A percentile compares a stretch with the other conserved stretches of the same genome.
Conservation (phyloP, 2,797 vertebrate genomes). For the Oreonectes daqikongensis region DNA sequence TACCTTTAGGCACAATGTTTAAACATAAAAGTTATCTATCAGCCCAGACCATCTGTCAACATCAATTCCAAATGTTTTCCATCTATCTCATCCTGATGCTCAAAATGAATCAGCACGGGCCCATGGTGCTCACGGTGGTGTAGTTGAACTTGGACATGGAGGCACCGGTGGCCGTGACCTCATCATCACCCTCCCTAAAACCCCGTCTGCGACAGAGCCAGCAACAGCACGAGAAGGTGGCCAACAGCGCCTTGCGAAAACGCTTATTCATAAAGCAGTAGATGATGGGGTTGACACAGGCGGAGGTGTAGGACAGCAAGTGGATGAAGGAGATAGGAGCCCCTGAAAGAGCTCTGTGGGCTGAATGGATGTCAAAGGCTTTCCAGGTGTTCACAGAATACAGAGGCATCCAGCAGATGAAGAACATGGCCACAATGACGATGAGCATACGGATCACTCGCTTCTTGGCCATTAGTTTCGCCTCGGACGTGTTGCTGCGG, state of each 20-base stretch:
- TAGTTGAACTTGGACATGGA: slow-evolving; percentile 94
- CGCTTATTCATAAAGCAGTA: slow-evolving; percentile 99
- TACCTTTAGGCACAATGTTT: neutral
- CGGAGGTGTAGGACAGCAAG: slow-evolving; percentile 87
- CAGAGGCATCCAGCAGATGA: slow-evolving; percentile 94
- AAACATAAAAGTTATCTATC: neutral
- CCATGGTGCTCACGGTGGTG: slow-evolving; percentile 92
- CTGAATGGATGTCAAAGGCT: slow-evolving; percentile 81
- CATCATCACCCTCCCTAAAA: slow-evolving; percentile 71
- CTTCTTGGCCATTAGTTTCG: slow-evolving; percentile 91
- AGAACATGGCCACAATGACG: slow-evolving; percentile 91
- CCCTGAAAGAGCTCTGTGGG: slow-evolving; percentile 82
- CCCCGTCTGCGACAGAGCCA: slow-evolving; percentile 56
- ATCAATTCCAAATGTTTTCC: neutral
- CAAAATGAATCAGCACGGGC: slow-evolving; percentile 73
- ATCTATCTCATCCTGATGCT: neutral
- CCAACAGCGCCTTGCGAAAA: slow-evolving; percentile 87
- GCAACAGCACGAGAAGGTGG: slow-evolving; percentile 84
- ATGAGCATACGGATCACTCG: slow-evolving; percentile 95
- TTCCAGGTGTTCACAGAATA: slow-evolving; percentile 93
- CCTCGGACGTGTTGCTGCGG: slow-evolving; percentile 82
- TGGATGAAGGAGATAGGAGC: slow-evolving; percentile 95
- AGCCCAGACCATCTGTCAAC: neutral
- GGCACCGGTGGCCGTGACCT: slow-evolving; percentile 76
- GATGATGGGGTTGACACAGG: slow-evolving; percentile 92